Percentiles rank a stretch among this genome's conserved stretches.
Evolutionary conservation across 1,140 invertebrate genomes (phyloP).

Genomic region (Drosophila tropicalis): DNA sequence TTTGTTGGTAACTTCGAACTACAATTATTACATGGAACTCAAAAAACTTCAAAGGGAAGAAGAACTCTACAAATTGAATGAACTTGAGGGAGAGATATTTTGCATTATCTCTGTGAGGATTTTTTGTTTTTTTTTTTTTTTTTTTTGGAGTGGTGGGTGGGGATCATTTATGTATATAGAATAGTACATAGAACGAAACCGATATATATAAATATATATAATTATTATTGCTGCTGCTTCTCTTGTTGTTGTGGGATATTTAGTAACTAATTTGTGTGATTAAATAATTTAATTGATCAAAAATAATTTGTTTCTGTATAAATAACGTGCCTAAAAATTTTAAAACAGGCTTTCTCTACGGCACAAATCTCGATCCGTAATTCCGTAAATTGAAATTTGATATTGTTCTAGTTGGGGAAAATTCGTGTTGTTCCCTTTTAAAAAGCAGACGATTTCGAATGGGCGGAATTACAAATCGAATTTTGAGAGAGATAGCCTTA

Average conservation of each 20-base stretch:
- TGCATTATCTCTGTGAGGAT: slow-evolving; percentile 16
- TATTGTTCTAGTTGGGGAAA: no score
- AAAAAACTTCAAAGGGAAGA: slow-evolving; percentile 63
- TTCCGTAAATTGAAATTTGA: not conserved
- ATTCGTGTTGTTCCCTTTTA: no score
- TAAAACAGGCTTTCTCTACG: slow-evolving; percentile 33
- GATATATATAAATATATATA: slow-evolving; percentile 39
- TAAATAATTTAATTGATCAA: slow-evolving; percentile 62
- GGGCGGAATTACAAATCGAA: not conserved
- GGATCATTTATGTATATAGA: slow-evolving; percentile 25
- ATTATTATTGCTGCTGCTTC: slow-evolving; percentile 29
- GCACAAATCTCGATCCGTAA: not conserved
- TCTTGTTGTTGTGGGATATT: slow-evolving; percentile 24
- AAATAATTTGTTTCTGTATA: slow-evolving; percentile 62
- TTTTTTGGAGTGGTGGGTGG: slow-evolving; percentile 8
- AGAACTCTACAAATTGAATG: slow-evolving; percentile 63
- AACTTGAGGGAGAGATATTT: slow-evolving; percentile 24
- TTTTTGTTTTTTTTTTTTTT: no score
- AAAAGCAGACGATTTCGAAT: not conserved
- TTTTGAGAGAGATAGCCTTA: not conserved
- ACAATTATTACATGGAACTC: slow-evolving; percentile 48
- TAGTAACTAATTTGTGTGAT: slow-evolving; percentile 77
- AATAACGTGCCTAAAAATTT: slow-evolving; percentile 71
- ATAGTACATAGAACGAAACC: slow-evolving; percentile 68
- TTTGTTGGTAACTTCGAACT: slow-evolving; percentile 56